phyloP scores from a whole-genome alignment of 2,797 vertebrate genomes.

The Tangara arthus region DNA sequence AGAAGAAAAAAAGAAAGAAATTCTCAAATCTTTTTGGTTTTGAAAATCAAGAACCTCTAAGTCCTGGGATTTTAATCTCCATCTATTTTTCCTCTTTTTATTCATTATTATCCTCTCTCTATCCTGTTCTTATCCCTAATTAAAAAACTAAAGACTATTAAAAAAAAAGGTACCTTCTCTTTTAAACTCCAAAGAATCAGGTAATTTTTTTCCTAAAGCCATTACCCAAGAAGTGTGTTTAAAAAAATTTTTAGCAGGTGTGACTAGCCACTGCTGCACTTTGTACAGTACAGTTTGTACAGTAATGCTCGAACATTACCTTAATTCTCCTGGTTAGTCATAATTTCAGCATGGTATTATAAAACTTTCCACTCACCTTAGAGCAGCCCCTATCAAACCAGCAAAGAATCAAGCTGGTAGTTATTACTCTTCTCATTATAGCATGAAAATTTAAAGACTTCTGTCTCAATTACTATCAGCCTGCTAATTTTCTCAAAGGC shows the following conservation, averaged over 20 bases:
- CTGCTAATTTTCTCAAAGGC: conserved; percentile 19
- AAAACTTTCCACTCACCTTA: not conserved
- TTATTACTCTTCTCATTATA: not conserved
- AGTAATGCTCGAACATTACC: not conserved
- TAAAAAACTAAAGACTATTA: not conserved
- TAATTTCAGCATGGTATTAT: not conserved
- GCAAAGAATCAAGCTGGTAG: not conserved
- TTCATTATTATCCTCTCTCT: not conserved
- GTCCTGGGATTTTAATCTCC: not conserved
- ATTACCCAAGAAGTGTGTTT: not conserved
- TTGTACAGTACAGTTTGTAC: not conserved
- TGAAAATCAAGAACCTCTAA: not conserved
- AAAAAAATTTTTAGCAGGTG: not conserved
- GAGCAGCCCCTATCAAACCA: not conserved
- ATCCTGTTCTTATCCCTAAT: not conserved
- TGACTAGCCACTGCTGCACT: not conserved
- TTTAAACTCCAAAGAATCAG: not conserved
- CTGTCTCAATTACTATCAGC: not conserved
- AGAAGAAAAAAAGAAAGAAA: not conserved
- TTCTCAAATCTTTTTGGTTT: not conserved
- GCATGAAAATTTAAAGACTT: not conserved
- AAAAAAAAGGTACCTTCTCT: not conserved
- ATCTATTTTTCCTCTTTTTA: not conserved
- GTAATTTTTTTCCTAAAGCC: not conserved
- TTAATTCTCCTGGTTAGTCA: not conserved